Percentiles rank a stretch among this genome's conserved stretches.
Evolutionary conservation across 2,797 vertebrate species (phyloP).

Genomic region (Buphagus erythrorhynchus): DNA sequence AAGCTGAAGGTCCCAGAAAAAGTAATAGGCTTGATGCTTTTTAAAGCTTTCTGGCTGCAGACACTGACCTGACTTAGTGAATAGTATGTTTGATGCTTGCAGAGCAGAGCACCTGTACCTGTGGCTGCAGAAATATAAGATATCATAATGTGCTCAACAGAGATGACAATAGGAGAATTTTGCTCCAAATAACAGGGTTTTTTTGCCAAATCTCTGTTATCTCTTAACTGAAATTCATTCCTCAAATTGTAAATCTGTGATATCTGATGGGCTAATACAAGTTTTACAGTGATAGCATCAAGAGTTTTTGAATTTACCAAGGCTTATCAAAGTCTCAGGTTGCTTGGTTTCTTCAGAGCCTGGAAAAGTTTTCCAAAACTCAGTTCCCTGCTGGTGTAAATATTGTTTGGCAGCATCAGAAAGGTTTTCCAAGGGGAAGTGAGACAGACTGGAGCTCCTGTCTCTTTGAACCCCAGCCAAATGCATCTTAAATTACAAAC

Average conservation of each 20-base stretch:
- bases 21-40: neutral
- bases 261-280: neutral
- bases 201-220: neutral
- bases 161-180: neutral
- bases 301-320: neutral
- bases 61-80: neutral
- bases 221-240: neutral
- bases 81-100: neutral
- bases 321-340: neutral
- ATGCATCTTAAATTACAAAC: conserved; percentile 20
- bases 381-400: neutral
- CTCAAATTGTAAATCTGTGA: neutral
- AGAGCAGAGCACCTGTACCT: neutral
- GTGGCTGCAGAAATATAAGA: neutral
- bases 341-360: neutral
- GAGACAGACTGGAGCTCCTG: conserved; percentile 21
- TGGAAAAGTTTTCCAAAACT: conserved; percentile 19
- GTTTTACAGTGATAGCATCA: neutral
- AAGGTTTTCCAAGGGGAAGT: conserved; percentile 9
- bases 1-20: neutral
- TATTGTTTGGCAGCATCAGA: neutral
- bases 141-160: neutral
- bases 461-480: neutral
- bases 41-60: neutral
- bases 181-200: neutral